Evolutionary conservation across 92 coral and sea anemone species (phyloP), one percentile per base, ranked within the genome.

Genomic region (Epizoanthus scotinus): DNA sequence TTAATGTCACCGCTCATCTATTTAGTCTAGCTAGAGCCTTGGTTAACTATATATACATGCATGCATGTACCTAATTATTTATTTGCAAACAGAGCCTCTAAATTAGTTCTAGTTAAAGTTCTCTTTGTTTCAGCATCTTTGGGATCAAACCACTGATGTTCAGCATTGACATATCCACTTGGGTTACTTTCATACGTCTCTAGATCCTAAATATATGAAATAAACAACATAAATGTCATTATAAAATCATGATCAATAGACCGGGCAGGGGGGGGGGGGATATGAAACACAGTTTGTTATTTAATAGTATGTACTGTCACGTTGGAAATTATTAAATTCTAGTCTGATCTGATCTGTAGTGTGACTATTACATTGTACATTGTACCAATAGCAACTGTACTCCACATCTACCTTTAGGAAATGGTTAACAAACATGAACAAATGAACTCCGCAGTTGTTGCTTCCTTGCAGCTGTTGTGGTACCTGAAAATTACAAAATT

Each of bases 401-500:
- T n/a, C n/a, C n/a, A n/a, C n/a, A n/a, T n/a, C n/a, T 77, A 89
- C 90, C 89, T 85, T 69, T 73, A 89, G 67, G 66, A 80, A 85
- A 78, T 83, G 88, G 78, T 86, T 81, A 18, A 67, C 81, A 72
- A 83, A 83, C 85, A 86, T 84, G 84, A 70, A 86, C 63, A 72
- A 68, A 67, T 85, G 67, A 34, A 89, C 70, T 74, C 86, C 89
- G 71, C 89, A 85, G 87, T 80, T 81, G 84, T 86, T 90, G 84
- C 84, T 78, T 62, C 70, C 71, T 84, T 27, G 18, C 66, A 66
- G 67, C 54, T 79, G 85, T 57, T 68, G 84, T 85, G 84, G 85
- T n/a, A 85, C 68, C 71, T 58, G 13, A 22, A 42, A 77, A 26
- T 26, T 36, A 81, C 56, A 8, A 85, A 59, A 25, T 8, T 50